A percentile compares a stretch with the other conserved stretches of the same genome.
These are phyloP conservation scores for Charaxes varanes DNA, from an alignment of 1,140 invertebrate species.

Conservation along the genomic window DNA sequence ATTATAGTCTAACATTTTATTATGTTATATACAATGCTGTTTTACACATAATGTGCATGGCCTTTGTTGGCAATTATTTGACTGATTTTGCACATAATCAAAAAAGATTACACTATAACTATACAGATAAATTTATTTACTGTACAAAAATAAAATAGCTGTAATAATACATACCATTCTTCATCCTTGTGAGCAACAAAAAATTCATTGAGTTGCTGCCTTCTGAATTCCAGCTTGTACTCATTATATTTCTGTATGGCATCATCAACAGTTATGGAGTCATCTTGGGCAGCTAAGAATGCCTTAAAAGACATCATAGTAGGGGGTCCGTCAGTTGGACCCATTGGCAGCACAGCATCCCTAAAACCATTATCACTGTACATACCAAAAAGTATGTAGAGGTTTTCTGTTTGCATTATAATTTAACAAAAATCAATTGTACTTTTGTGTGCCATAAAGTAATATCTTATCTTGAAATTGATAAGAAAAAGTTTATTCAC, in stretches of 20 bases:
- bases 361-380: conserved; percentile 35
- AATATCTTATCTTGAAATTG: too few species aligned
- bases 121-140: conserved; percentile 2
- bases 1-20: too few species aligned
- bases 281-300: conserved; percentile 96
- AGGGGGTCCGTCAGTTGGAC: conserved; percentile 83
- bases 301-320: conserved; percentile 98
- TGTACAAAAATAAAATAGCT: neutral
- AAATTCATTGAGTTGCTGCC: conserved; percentile 98
- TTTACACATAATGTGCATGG: too few species aligned
- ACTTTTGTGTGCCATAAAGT: neutral
- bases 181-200: conserved; percentile 99
- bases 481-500: too few species aligned
- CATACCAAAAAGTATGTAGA: conserved; percentile 13
- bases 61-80: too few species aligned
- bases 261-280: conserved; percentile 97
- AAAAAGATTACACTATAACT: too few species aligned
- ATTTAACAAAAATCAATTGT: neutral
- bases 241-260: conserved; percentile 98
- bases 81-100: too few species aligned
- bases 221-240: conserved; percentile 97
- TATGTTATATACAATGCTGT: too few species aligned
- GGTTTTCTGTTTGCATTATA: neutral
- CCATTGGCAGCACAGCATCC: conserved; percentile 63
- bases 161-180: conserved; percentile 88